Evolutionary conservation across 2,888 invertebrate species (phyloP).

Genomic region (Patella depressa): DNA sequence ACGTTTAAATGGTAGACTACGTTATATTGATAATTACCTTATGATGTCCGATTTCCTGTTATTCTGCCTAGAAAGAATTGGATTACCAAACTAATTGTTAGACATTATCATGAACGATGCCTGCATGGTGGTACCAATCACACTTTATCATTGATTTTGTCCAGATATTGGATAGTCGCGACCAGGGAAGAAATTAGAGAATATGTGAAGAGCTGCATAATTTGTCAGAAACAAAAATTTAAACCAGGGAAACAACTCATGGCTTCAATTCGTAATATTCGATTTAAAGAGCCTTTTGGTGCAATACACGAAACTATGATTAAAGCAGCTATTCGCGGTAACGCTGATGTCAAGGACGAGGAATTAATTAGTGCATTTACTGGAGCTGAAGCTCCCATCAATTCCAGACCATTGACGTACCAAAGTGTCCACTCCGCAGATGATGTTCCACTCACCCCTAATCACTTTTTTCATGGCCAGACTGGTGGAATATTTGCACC

Average conservation of each 20-base stretch:
- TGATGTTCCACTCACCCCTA: constrained; percentile 21
- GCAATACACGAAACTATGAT: constrained; percentile 39
- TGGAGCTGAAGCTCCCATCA: no score
- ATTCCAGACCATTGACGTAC: no score
- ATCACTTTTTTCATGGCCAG: constrained; percentile 27
- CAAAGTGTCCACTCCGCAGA: not conserved
- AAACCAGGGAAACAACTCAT: constrained; percentile 22
- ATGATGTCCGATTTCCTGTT: constrained; percentile 27
- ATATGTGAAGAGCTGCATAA: constrained; percentile 19
- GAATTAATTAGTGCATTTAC: no score
- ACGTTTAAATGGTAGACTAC: constrained; percentile 14
- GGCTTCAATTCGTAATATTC: constrained; percentile 24
- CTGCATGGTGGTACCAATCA: constrained; percentile 30
- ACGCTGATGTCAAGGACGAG: no score
- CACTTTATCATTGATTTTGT: constrained; percentile 17
- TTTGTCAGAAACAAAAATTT: constrained; percentile 21
- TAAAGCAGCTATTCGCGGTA: constrained; percentile 24
- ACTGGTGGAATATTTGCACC: not conserved
- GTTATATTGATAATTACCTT: constrained; percentile 19
- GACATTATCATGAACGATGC: constrained; percentile 21
- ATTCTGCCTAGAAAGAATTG: constrained; percentile 30
- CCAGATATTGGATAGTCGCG: constrained; percentile 31
- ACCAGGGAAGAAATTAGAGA: constrained; percentile 31
- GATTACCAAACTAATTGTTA: constrained; percentile 28
- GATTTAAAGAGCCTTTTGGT: constrained; percentile 28